Evolutionary conservation across 2,888 invertebrate species (phyloP).

Genomic region (Dryobotodes eremita): DNA sequence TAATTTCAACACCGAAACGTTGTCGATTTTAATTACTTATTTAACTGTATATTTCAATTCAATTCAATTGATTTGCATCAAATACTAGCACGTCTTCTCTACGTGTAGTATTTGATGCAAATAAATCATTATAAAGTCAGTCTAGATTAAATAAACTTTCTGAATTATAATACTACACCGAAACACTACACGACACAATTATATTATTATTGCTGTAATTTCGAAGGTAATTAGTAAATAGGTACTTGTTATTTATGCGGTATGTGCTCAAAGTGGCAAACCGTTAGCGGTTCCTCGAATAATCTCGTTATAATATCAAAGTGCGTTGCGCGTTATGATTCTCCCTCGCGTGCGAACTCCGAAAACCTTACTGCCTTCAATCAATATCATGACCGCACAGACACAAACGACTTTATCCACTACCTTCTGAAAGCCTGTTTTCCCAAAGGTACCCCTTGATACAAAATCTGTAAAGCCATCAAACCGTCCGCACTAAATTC

Average conservation of each 20-base stretch:
- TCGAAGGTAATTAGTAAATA: conserved; percentile 49
- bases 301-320: conserved; percentile 85
- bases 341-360: conserved; percentile 86
- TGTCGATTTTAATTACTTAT: conserved; percentile 2
- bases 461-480: conserved; percentile 80
- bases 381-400: conserved; percentile 83
- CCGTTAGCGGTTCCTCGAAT: conserved; percentile 78
- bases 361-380: conserved; percentile 83
- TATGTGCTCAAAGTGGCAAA: conserved; percentile 67
- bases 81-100: background rate
- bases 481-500: conserved; percentile 77
- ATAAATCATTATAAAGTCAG: background rate
- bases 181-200: conserved; percentile 11
- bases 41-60: background rate
- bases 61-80: background rate
- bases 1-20: conserved; percentile 2
- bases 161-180: conserved; percentile 13
- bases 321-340: conserved; percentile 82
- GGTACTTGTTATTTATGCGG: conserved; percentile 66
- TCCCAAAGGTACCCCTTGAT: conserved; percentile 76
- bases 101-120: background rate
- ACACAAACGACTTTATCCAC: conserved; percentile 84
- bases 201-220: conserved; percentile 30
- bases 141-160: background rate
- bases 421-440: conserved; percentile 79